Base-by-base conservation (phyloP, 1,140 invertebrate genomes). In the Phymorhynchus buccinoides region DNA sequence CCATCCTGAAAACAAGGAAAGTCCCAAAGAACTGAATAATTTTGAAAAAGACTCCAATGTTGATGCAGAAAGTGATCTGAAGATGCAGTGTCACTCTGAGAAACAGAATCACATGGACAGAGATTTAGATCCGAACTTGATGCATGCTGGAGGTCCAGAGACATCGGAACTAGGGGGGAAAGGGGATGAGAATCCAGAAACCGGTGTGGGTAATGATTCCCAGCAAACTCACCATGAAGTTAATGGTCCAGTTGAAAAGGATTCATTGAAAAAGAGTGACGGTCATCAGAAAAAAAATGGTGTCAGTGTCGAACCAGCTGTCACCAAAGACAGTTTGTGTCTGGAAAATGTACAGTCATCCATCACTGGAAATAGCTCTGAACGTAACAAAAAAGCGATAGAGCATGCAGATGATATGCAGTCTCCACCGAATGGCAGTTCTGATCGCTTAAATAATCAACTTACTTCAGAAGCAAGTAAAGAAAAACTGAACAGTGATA, bases 381-480 rank as follows among this genome's bases (percentile, higher is more conserved):
- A 81, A 41, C 37, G 62, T 22, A 6, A 82, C 27, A 71, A 78
- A 75, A 66, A n/a, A n/a, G n/a, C n/a, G n/a, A n/a, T n/a, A n/a
- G n/a, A n/a, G n/a, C n/a, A n/a, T n/a, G n/a, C n/a, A n/a, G n/a
- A n/a, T n/a, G n/a, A n/a, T n/a, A n/a, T n/a, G n/a, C n/a, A n/a
- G n/a, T n/a, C n/a, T n/a, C n/a, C n/a, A n/a, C n/a, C n/a, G n/a
- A n/a, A n/a, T n/a, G n/a, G n/a, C n/a, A n/a, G n/a, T n/a, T n/a
- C n/a, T n/a, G n/a, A n/a, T n/a, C n/a, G n/a, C n/a, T n/a, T n/a
- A n/a, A n/a, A n/a, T n/a, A n/a, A n/a, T n/a, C n/a, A n/a, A n/a
- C n/a, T n/a, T n/a, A n/a, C n/a, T n/a, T n/a, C n/a, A n/a, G n/a
- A n/a, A n/a, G n/a, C n/a, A n/a, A n/a, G n/a, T n/a, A n/a, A n/a